These are phyloP conservation scores for Poecilia wingei DNA, from an alignment of 2,797 vertebrate genomes.

Conservation along the genomic window DNA sequence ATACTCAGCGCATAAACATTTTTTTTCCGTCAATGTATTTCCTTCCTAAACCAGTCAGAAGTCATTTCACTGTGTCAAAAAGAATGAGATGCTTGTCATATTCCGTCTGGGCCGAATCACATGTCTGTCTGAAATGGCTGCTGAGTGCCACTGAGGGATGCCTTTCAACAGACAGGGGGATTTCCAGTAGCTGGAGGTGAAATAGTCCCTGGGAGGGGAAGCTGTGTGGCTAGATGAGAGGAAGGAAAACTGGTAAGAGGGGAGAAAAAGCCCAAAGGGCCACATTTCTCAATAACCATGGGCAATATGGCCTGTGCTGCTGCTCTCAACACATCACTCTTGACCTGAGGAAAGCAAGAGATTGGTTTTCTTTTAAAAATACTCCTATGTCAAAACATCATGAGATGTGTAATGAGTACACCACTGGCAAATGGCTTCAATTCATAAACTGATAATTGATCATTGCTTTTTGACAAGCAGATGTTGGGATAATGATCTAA, in stretches of 20 bases:
- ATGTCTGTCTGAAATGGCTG: conserved; percentile 67
- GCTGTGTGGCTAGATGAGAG: conserved; percentile 43
- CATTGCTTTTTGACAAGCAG: conserved; percentile 59
- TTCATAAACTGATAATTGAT: conserved; percentile 65
- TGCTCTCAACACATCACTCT: conserved; percentile 71
- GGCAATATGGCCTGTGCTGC: conserved; percentile 64
- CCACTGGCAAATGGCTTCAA: conserved; percentile 51
- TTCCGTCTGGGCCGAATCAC: conserved; percentile 59
- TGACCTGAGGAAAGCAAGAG: conserved; percentile 57
- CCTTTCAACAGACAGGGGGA: conserved; percentile 71
- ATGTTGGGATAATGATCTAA: conserved; percentile 50
- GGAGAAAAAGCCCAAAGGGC: conserved; percentile 40
- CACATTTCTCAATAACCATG: conserved; percentile 54
- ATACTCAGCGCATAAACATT: conserved; percentile 54
- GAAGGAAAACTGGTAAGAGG: conserved; percentile 53
- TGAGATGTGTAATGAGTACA: conserved; percentile 50
- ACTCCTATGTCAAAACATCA: conserved; percentile 66
- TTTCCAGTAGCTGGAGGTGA: conserved; percentile 70
- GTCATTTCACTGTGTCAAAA: conserved; percentile 58
- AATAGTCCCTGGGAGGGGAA: conserved; percentile 63
- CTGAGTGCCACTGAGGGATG: conserved; percentile 70
- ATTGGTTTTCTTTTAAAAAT: conserved; percentile 58
- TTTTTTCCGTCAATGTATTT: conserved; percentile 58
- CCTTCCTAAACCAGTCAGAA: conserved; percentile 64
- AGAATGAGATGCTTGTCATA: conserved; percentile 68